Evolutionary conservation across 2,797 vertebrate species (phyloP).

Genomic region (Hydrocynus forskahlii): DNA sequence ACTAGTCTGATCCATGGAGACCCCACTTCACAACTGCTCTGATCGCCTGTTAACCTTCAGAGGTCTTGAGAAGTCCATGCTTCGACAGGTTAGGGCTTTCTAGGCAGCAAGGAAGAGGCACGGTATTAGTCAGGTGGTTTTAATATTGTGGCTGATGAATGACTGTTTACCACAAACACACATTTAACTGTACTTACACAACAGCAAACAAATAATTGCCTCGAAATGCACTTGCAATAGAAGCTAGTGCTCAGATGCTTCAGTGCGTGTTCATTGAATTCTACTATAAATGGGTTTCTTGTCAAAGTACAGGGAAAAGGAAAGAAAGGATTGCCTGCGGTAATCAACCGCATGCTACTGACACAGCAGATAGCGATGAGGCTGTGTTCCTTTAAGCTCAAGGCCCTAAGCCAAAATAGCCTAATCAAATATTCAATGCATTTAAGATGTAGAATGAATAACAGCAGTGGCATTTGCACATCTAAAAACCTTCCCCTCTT

Average conservation of each 20-base stretch:
- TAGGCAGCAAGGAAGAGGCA: too few relatives aligned
- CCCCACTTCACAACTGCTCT: too few relatives aligned
- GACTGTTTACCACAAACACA: too few relatives aligned
- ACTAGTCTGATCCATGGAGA: too few relatives aligned
- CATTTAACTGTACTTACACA: not conserved
- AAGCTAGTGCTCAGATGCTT: not conserved
- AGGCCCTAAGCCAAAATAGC: not conserved
- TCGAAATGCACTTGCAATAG: not conserved
- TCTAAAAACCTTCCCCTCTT: slow-evolving; percentile 12
- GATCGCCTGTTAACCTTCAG: too few relatives aligned
- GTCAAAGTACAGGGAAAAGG: not conserved
- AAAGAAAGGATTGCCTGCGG: not conserved
- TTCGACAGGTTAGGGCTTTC: too few relatives aligned
- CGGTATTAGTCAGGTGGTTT: too few relatives aligned
- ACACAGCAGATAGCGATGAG: not conserved
- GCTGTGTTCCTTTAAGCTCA: not conserved
- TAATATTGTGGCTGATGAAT: too few relatives aligned
- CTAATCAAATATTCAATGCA: slow-evolving; percentile 3
- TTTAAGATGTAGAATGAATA: slow-evolving; percentile 14
- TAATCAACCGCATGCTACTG: not conserved
- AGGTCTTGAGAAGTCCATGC: too few relatives aligned
- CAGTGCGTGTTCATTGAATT: not conserved
- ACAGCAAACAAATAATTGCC: not conserved
- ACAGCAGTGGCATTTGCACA: slow-evolving; percentile 20
- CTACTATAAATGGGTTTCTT: not conserved